Base-by-base conservation (phyloP, 2,888 invertebrate genomes). In the Parthenolecanium corni region DNA sequence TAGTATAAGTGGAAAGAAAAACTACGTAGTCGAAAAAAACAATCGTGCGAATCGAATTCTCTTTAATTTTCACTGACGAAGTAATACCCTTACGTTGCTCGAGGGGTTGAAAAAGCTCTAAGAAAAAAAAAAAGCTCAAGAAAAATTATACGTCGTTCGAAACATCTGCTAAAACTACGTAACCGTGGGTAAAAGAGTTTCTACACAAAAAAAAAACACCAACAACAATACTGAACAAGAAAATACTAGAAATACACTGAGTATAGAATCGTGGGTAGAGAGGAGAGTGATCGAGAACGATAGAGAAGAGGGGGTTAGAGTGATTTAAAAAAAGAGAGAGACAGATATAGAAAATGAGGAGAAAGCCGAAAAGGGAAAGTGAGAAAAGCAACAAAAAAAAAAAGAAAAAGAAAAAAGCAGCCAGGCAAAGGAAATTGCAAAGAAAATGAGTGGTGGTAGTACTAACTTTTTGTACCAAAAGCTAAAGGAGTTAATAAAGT, bases 91-190 rank as follows among this genome's bases (percentile, higher is more conserved):
- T 31, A 31, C 31, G 9, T 31, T 31, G 31, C 31, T 4, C 31
- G 9, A 31, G 31, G 31, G 31, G 31, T 31, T 31, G 31, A 31
- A 31, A n/a, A n/a, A n/a, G n/a, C n/a, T n/a, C n/a, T n/a, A n/a
- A 3, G 31, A 25, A 38, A 53, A 42, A 44, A 18, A n/a, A 44
- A n/a, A 24, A 40, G 23, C 46, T 25, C 25, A 46, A 57, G 57
- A 57, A 57, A 57, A 57, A 57, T 57, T 57, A 57, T 57, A 57
- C 57, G 46, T 57, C 57, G 57, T 57, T 57, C 57, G 42, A 57
- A 57, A 57, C 57, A 57, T 57, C 57, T 57, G 57, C 24, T 57
- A 46, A 46, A 57, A 31, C 31, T 46, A 57, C 44, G 46, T 23
- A 31, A 25, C 44, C 14, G 14, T 24, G 6, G 31, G 25, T 3